phyloP scores from a whole-genome alignment of 2,797 vertebrate species.

The Amniataba percoides region DNA sequence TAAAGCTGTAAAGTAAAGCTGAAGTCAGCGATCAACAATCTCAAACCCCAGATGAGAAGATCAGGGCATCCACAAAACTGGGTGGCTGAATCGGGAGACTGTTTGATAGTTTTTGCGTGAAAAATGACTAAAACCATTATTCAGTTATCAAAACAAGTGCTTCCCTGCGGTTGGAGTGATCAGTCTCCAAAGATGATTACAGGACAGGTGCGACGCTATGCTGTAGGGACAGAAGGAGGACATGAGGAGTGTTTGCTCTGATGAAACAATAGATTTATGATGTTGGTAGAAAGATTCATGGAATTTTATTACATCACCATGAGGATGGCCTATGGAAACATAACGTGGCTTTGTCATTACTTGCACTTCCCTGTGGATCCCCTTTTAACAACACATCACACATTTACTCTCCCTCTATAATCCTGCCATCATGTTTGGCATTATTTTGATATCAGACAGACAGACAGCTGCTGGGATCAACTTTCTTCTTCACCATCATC shows the following conservation, averaged over 20 bases:
- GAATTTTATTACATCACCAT: neutral
- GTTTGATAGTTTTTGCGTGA: neutral
- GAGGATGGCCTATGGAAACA: neutral
- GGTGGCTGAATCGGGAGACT: neutral
- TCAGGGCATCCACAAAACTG: neutral
- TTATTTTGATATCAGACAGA: neutral
- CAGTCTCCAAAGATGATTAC: neutral
- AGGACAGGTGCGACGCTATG: neutral
- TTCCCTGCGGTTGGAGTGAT: neutral
- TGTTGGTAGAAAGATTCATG: neutral
- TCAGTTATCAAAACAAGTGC: neutral
- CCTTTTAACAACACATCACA: neutral
- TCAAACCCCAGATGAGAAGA: neutral
- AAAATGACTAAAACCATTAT: neutral
- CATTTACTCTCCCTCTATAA: neutral
- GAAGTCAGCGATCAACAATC: neutral
- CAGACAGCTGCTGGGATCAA: neutral
- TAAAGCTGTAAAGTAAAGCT: too few species aligned
- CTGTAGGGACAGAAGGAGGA: neutral
- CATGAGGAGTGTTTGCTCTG: neutral
- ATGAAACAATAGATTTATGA: neutral
- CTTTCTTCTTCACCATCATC: neutral
- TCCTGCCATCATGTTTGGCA: neutral
- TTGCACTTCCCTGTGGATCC: neutral
- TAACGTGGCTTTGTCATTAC: neutral